Evolutionary conservation across 2,113 vertebrate species (phyloP).

Genomic region (Sitta europaea): DNA sequence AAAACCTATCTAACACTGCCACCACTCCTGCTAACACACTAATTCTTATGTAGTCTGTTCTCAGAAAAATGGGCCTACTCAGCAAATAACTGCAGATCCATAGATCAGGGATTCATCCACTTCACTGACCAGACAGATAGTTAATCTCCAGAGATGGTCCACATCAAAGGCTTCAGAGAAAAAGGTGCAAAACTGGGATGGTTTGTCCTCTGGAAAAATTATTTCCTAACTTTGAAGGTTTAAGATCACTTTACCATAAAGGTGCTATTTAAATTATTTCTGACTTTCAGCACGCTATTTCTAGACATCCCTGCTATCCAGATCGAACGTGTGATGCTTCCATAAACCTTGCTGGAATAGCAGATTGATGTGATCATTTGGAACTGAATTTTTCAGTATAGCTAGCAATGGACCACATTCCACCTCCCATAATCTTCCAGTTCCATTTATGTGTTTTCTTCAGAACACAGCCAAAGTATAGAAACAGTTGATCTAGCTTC

Average conservation of each 20-base stretch:
- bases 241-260: not conserved
- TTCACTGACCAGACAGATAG: not conserved
- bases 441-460: not conserved
- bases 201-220: not conserved
- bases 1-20: not conserved
- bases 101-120: not conserved
- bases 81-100: not conserved
- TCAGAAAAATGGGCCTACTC: not conserved
- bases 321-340: not conserved
- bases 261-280: not conserved
- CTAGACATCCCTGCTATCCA: not conserved
- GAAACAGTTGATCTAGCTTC: not conserved
- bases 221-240: not conserved
- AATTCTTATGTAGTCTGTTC: not conserved
- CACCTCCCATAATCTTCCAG: not conserved
- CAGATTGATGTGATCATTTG: not conserved
- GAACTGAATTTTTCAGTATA: not conserved
- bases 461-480: not conserved
- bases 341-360: not conserved
- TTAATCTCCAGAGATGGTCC: not conserved
- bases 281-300: not conserved
- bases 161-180: not conserved
- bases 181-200: not conserved
- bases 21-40: not conserved
- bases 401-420: not conserved